Percentiles rank a stretch among this genome's conserved stretches.
phyloP scores from a whole-genome alignment of 1,140 invertebrate species.

The Holcopasites calliopsidis region DNA sequence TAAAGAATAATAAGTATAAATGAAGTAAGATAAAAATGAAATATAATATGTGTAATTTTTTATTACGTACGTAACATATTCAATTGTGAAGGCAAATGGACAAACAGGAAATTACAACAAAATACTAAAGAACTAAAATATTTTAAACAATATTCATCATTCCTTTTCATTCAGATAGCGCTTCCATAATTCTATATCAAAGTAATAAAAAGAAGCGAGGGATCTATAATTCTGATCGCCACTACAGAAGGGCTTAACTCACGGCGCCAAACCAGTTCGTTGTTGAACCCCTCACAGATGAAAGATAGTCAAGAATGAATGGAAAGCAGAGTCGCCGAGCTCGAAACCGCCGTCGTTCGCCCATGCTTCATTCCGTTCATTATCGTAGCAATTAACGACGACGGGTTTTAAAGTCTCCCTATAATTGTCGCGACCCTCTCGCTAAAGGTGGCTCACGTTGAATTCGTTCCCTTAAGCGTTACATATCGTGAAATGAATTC shows the following conservation, averaged over 20 bases:
- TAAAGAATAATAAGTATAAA: not conserved
- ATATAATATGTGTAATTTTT: too few relatives aligned
- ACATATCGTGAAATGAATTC: not conserved
- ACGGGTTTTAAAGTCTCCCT: too few relatives aligned
- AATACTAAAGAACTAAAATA: too few relatives aligned
- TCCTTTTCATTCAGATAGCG: not conserved
- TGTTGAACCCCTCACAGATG: not conserved
- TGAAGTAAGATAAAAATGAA: too few relatives aligned
- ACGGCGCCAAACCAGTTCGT: not conserved
- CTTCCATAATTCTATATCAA: too few relatives aligned
- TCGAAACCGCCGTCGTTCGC: not conserved
- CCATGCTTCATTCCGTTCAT: slow-evolving; percentile 3
- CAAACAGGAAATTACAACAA: too few relatives aligned
- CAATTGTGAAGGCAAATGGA: too few relatives aligned
- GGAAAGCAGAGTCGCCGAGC: not conserved
- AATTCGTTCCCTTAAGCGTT: not conserved
- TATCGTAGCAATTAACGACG: not conserved
- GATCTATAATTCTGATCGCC: too few relatives aligned
- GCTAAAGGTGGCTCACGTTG: not conserved
- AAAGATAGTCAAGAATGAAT: not conserved
- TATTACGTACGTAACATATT: too few relatives aligned
- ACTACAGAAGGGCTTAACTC: not conserved
- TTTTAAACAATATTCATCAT: too few relatives aligned
- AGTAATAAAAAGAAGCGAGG: not conserved
- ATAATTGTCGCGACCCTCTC: not conserved